phyloP scores from a whole-genome alignment of 2,888 invertebrate species.

The Papilio protenor region DNA sequence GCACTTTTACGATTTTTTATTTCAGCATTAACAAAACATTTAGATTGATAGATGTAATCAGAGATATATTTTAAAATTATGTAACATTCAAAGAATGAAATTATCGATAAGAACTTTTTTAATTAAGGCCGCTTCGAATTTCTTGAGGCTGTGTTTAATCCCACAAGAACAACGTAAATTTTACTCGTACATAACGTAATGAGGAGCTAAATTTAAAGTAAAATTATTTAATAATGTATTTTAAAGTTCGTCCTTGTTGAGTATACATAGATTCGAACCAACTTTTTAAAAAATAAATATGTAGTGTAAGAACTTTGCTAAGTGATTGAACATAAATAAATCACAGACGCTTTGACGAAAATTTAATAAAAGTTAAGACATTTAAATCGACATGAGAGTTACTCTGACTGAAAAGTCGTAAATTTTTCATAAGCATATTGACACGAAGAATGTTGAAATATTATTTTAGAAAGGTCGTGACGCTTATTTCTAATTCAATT shows the following conservation, averaged over 20 bases:
- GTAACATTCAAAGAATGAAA: slow-evolving; percentile 4
- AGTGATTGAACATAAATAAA: slow-evolving; percentile 6
- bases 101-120: slow-evolving; percentile 11
- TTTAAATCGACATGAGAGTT: not conserved
- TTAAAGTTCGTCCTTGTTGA: not conserved
- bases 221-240: not conserved
- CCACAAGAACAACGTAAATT: not conserved
- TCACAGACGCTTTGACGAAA: slow-evolving; percentile 7
- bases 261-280: not conserved
- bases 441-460: not conserved
- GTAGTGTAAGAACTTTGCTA: not conserved
- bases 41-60: too few species aligned
- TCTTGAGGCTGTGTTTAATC: slow-evolving; percentile 18
- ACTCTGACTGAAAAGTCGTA: slow-evolving; percentile 13
- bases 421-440: slow-evolving; percentile 21
- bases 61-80: not conserved
- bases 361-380: not conserved
- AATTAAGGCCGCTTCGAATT: not conserved
- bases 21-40: not conserved
- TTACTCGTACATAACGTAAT: not conserved
- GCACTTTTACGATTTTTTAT: not conserved
- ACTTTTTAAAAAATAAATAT: not conserved
- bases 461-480: slow-evolving; percentile 5
- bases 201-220: slow-evolving; percentile 6
- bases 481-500: slow-evolving; percentile 8